phyloP scores from a whole-genome alignment of 1,140 invertebrate species.

The Dendroctonus ponderosae region DNA sequence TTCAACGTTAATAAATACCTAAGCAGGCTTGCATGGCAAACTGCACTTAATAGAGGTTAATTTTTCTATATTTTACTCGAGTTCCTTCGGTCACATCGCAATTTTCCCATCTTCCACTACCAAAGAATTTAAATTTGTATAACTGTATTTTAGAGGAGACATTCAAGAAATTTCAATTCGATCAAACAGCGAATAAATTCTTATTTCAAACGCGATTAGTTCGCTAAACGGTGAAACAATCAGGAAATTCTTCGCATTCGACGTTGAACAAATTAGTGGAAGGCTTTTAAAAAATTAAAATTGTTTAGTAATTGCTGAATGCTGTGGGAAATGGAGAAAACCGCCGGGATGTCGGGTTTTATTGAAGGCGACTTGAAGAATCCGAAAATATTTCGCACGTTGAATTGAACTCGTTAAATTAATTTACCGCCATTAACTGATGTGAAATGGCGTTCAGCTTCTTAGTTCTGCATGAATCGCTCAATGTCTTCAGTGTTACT shows the following conservation, averaged over 20 bases:
- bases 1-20: too few relatives aligned
- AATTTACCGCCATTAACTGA: too few relatives aligned
- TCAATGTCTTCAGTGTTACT: too few relatives aligned
- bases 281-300: slow-evolving; percentile 6
- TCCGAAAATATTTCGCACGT: too few relatives aligned
- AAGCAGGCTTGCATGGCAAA: too few relatives aligned
- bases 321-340: neutral
- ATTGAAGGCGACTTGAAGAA: too few relatives aligned
- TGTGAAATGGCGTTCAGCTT: too few relatives aligned
- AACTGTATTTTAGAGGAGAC: slow-evolving; percentile 3
- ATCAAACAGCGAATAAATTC: slow-evolving; percentile 1
- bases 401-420: too few relatives aligned
- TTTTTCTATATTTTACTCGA: too few relatives aligned
- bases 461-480: too few relatives aligned
- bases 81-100: too few relatives aligned
- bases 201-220: neutral
- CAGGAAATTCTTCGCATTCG: neutral
- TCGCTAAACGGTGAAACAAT: neutral
- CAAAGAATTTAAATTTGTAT: slow-evolving; percentile 9
- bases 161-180: slow-evolving; percentile 7
- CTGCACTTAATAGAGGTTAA: too few relatives aligned
- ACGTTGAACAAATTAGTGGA: slow-evolving; percentile 2
- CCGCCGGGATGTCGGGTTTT: neutral
- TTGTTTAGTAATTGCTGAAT: neutral
- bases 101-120: neutral